Evolutionary conservation across 2,888 invertebrate species (phyloP), one percentile per base, ranked within the genome.

Genomic region (Bellardia pandia): DNA sequence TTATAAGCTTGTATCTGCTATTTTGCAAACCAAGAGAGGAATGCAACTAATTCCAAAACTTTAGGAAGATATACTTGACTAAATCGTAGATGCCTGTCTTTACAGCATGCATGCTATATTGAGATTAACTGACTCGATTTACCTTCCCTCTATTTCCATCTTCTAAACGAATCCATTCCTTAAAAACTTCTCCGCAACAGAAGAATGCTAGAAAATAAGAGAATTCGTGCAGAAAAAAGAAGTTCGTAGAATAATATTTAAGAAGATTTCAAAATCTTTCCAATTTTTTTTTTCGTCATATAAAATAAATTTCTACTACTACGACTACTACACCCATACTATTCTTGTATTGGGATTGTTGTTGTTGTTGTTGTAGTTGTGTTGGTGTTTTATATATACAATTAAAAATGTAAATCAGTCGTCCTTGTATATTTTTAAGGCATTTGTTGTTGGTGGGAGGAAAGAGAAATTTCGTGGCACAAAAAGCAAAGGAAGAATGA

Each of bases 401-500:
- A 91, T 91, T 91, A 91, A 91, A 91, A 91, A 91, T 91, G 90
- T 90, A 91, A 91, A 91, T 91, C 91, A 91, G 91, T 90, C 90
- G 91, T 89, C 89, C 89, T 90, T 89, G 89, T 89, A 66, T 64
- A 69, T 74, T 82, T 85, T 74, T 72, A 58, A 56, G 56, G 79
- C 72, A 74, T 83, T 83, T 75, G 42, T 53, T 58, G 75, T 76
- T 72, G 86, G 75, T 78, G 80, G 83, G 83, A 66, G 80, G 71
- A 72, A 68, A 78, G 45, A 53, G n/a, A 60, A 58, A 62, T 60
- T 51, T 48, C 40, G 51, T 60, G 23, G 30, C 74, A 23, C 68
- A 69, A 79, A 75, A 30, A 45, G 74, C 72, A 9, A 16, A 13
- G 51, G 45, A 33, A 74, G 79, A 60, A 74, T 78, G 68, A 75